Evolutionary conservation across 2,113 vertebrate species (phyloP).

Genomic region (Gymnogyps californianus): DNA sequence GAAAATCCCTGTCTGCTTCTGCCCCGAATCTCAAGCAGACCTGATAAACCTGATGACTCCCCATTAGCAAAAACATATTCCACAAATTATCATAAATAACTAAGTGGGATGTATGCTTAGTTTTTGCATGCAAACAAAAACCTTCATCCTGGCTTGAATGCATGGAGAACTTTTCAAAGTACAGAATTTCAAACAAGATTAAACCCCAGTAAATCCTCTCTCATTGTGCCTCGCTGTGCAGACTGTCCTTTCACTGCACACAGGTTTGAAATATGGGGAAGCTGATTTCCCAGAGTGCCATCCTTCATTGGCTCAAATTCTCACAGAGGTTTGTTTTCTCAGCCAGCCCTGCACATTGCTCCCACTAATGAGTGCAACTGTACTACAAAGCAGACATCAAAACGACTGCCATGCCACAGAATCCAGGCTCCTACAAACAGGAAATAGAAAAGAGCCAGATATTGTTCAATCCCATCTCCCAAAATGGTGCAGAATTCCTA

Average conservation of each 20-base stretch:
- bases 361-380: neutral
- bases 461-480: neutral
- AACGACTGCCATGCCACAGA: neutral
- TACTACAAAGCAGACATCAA: neutral
- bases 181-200: neutral
- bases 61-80: neutral
- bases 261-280: neutral
- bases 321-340: neutral
- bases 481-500: neutral
- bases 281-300: neutral
- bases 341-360: neutral
- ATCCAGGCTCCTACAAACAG: neutral
- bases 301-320: neutral
- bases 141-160: neutral
- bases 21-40: neutral
- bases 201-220: neutral
- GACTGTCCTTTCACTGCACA: neutral
- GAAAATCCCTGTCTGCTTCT: neutral
- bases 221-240: neutral
- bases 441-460: neutral
- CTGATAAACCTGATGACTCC: neutral
- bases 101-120: neutral
- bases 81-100: neutral
- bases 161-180: neutral
- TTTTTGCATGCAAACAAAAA: neutral